phyloP scores from a whole-genome alignment of 2,888 invertebrate species.

The Fragum fragum region DNA sequence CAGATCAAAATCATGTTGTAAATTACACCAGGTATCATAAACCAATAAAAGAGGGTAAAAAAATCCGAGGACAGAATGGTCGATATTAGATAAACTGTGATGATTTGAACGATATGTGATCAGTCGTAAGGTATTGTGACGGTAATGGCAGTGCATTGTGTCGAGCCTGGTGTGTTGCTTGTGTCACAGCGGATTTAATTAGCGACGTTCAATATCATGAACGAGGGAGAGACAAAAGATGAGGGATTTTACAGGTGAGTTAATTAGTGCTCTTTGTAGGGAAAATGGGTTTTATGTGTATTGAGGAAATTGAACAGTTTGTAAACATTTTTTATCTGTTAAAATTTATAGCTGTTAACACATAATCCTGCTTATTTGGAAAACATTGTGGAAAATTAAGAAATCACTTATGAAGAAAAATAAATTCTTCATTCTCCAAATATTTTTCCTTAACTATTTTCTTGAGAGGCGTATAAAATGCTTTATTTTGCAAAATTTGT shows the following conservation, averaged over 20 bases:
- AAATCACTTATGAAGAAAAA: neutral
- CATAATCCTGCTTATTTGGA: neutral
- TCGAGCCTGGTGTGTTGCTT: neutral
- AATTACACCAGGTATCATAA: too few relatives aligned
- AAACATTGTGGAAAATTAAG: neutral
- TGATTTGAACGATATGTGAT: conserved; percentile 9
- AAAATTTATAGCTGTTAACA: too few relatives aligned
- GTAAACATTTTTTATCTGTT: too few relatives aligned
- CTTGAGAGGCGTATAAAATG: too few relatives aligned
- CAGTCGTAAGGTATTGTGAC: neutral
- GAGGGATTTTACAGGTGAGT: neutral
- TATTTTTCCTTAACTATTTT: neutral
- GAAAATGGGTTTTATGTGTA: too few relatives aligned
- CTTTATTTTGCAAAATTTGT: too few relatives aligned
- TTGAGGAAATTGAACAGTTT: too few relatives aligned
- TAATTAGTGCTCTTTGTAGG: neutral
- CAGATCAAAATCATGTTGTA: too few relatives aligned
- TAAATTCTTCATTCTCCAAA: neutral
- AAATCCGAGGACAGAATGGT: conserved; percentile 4
- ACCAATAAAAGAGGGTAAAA: neutral
- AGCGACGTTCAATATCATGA: neutral
- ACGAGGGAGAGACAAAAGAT: neutral
- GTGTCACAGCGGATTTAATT: conserved; percentile 1
- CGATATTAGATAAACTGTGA: conserved; percentile 13
- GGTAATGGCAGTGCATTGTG: neutral